These are phyloP conservation scores for Muscina levida DNA, from an alignment of 2,888 invertebrate genomes.

Conservation along the genomic window DNA sequence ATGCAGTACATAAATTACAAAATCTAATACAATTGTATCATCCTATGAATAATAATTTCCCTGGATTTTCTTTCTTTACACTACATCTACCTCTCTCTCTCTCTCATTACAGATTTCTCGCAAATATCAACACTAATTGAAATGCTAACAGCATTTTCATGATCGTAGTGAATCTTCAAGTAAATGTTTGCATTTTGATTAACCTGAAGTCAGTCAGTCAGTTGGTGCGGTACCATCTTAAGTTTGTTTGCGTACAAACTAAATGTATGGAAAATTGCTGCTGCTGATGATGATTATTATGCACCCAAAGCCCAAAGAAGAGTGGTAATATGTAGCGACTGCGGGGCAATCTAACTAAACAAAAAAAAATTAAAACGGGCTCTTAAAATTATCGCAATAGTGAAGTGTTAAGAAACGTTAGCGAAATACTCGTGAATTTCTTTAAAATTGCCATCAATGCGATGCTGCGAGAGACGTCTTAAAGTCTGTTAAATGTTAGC, in stretches of 20 bases:
- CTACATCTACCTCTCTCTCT: not conserved
- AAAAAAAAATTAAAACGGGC: conserved; percentile 51
- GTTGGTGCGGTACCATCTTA: no score
- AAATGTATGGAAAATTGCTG: not conserved
- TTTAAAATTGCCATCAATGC: no score
- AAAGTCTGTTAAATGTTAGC: conserved; percentile 40
- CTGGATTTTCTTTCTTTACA: not conserved
- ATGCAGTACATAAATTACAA: no score
- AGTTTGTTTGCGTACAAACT: conserved; percentile 8
- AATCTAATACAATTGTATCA: not conserved
- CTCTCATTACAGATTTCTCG: conserved; percentile 24
- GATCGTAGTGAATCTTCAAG: conserved; percentile 26
- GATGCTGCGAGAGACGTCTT: conserved; percentile 44
- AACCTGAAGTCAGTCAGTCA: not conserved
- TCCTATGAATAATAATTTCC: conserved; percentile 24
- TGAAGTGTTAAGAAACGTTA: conserved; percentile 38
- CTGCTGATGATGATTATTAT: no score
- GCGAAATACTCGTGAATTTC: no score
- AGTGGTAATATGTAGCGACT: not conserved
- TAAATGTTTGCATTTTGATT: conserved; percentile 32
- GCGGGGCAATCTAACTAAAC: conserved; percentile 7
- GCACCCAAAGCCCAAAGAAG: no score
- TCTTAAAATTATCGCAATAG: conserved; percentile 29
- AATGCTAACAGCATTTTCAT: conserved; percentile 24
- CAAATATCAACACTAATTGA: conserved; percentile 20